Percentiles rank a stretch among this genome's conserved stretches.
Evolutionary conservation across 92 coral and sea anemone species (phyloP).

Genomic region (Bergia puertoricense): DNA sequence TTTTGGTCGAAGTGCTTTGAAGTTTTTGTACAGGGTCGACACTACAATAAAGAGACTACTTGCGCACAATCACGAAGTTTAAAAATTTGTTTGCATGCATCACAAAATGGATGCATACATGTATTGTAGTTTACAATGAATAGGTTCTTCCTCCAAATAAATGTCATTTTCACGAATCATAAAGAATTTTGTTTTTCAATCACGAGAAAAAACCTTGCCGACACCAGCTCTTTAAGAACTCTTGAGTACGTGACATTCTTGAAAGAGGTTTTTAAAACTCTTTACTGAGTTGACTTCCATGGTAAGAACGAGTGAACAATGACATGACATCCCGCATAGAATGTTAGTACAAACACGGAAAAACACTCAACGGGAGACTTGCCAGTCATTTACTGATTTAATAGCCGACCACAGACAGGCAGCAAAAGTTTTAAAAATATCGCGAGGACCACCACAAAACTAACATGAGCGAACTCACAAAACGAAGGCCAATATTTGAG

Average conservation of each 20-base stretch:
- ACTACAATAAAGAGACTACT: background rate
- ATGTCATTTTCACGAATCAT: background rate
- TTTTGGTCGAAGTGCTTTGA: background rate
- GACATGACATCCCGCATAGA: background rate
- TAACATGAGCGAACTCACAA: background rate
- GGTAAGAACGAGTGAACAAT: background rate
- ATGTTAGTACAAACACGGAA: background rate
- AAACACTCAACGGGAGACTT: background rate
- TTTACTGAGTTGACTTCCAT: background rate
- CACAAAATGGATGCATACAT: background rate
- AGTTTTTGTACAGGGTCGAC: background rate
- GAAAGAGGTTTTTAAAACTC: background rate
- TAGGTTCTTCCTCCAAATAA: background rate
- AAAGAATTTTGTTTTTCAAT: background rate
- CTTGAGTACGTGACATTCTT: background rate
- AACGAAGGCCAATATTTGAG: background rate
- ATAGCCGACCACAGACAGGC: background rate
- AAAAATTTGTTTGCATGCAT: background rate
- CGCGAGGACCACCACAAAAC: background rate
- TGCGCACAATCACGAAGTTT: background rate
- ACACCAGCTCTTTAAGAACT: background rate
- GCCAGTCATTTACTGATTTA: background rate
- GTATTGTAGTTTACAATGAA: background rate
- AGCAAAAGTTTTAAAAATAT: background rate
- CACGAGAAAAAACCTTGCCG: background rate